These are phyloP conservation scores for Clarias gariepinus DNA, from an alignment of 2,113 vertebrate genomes.

Conservation along the genomic window DNA sequence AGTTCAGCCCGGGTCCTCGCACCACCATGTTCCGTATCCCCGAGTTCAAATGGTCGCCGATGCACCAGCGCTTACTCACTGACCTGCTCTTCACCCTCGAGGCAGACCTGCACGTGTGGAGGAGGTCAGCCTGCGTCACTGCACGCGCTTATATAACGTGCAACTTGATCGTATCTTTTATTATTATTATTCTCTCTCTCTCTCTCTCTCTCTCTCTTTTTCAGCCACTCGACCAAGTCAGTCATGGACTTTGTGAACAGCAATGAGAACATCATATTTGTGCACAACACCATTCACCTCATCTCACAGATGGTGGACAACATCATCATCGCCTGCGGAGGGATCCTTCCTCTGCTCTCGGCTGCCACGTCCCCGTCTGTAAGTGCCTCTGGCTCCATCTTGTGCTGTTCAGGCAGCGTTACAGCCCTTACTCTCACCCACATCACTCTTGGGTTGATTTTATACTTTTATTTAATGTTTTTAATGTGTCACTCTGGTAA, in stretches of 20 bases:
- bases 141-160: too few species aligned
- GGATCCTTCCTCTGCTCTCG: constrained; percentile 93
- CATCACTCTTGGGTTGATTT: not conserved
- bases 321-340: constrained; percentile 90
- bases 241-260: constrained; percentile 93
- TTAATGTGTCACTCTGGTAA: not conserved
- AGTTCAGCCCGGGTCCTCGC: constrained; percentile 97
- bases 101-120: constrained; percentile 97
- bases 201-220: not conserved
- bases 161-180: too few species aligned
- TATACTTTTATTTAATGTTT: not conserved
- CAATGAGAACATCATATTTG: constrained; percentile 92
- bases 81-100: constrained; percentile 96
- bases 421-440: not conserved
- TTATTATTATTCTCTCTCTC: constrained; percentile 42
- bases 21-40: constrained; percentile 99
- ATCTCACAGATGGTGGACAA: constrained; percentile 94
- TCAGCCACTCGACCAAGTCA: constrained; percentile 87
- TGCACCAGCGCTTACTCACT: constrained; percentile 95
- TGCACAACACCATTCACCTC: constrained; percentile 90
- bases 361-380: constrained; percentile 96
- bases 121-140: constrained; percentile 78
- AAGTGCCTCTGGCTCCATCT: constrained; percentile 76
- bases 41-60: constrained; percentile 98
- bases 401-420: constrained; percentile 49